Base-by-base conservation (phyloP, 2,113 vertebrate species). In the Oplegnathus fasciatus region DNA sequence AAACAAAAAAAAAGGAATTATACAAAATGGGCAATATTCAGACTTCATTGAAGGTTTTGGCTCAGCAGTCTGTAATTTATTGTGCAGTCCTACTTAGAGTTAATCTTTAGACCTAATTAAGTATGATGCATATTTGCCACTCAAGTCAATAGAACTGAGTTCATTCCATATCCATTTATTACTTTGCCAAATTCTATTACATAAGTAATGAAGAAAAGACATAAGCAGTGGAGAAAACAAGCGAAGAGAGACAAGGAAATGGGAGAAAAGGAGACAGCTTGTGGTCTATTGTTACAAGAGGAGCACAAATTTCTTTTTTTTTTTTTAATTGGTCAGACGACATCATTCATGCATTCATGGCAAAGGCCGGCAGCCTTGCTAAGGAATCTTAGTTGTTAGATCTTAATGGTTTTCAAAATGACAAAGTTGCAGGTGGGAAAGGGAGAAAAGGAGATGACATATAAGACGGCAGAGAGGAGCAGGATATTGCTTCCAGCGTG, bases 61-160 rank as follows among this genome's bases (percentile, higher is more conserved):
- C 71, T 68, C 14, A 44, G 76, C 69, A 44, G n/a, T 64, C 37
- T n/a, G 37, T 75, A 54, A 77, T 89, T 91, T 86, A 83, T 72
- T 86, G 78, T 80, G 65, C 84, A 85, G 74, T 78, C 82, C 66
- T 78, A 66, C 83, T 93, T 88, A 46, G 62, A 89, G 84, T 88
- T 91, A 89, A 90, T 90, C 89, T 92, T 91, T 80, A 88, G 79
- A 77, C 73, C 86, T 91, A 90, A 90, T 93, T 92, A 88, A 89
- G 80, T 80, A 77, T 75, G 80, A 82, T 85, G 72, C 78, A 85
- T 81, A 74, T 85, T 86, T 84, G 61, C 70, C 44, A 70, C 72
- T 82, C 62, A 67, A 89, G 82, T 87, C 82, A 84, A 42, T 89
- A 72, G 73, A 79, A 87, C 75, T 72, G 75, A 91, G 85, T 88